These are phyloP conservation scores for Aepyceros melampus DNA, from an alignment of 2,113 vertebrate genomes.

Conservation along the genomic window DNA sequence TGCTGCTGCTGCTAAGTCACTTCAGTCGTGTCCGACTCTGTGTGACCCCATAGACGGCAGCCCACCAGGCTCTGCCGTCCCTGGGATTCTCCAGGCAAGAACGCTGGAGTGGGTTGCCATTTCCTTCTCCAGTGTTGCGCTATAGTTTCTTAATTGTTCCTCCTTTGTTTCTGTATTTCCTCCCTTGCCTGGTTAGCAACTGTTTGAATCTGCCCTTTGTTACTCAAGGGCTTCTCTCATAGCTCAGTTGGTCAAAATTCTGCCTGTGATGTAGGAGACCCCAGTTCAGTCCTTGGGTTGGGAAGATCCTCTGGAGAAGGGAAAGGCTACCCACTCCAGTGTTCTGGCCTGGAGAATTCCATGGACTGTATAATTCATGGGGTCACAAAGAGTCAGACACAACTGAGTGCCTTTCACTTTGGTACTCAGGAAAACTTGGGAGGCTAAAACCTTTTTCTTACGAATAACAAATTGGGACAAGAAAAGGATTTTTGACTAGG, in stretches of 20 bases:
- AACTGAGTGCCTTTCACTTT: neutral
- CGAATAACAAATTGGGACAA: neutral
- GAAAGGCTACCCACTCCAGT: neutral
- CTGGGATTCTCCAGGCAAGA: too few species aligned
- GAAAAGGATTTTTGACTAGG: neutral
- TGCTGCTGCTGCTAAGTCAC: too few species aligned
- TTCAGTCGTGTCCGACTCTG: too few species aligned
- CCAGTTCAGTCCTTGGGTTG: neutral
- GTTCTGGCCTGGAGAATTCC: neutral
- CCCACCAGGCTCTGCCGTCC: too few species aligned
- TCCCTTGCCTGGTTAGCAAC: neutral
- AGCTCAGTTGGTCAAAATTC: neutral
- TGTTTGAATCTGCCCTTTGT: neutral
- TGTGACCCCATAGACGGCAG: too few species aligned
- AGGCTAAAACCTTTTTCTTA: neutral
- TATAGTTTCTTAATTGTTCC: neutral
- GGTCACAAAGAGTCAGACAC: neutral
- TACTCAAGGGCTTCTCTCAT: neutral
- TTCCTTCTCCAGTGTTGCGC: too few species aligned
- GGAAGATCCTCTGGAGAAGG: neutral
- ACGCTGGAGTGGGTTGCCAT: too few species aligned
- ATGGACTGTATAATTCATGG: neutral
- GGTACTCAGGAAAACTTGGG: neutral
- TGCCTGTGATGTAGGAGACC: neutral
- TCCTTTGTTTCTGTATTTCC: neutral